These are phyloP conservation scores for Drosophila mettleri DNA, from an alignment of 2,888 invertebrate genomes.

Conservation along the genomic window DNA sequence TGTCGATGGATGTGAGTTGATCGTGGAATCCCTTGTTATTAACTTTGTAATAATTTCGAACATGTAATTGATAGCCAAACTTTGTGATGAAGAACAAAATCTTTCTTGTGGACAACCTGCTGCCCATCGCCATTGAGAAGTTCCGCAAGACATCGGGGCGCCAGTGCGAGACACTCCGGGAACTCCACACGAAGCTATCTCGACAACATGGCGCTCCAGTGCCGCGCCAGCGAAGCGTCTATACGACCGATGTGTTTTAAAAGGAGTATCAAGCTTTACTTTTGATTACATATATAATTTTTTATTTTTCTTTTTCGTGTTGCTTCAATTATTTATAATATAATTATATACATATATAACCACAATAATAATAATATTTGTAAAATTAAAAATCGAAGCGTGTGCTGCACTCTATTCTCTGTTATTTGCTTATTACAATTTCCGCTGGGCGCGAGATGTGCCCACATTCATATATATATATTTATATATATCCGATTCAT, in stretches of 20 bases:
- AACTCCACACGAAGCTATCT: constrained; percentile 74
- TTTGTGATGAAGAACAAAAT: constrained; percentile 84
- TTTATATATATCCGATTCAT: constrained; percentile 61
- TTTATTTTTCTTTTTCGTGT: constrained; percentile 78
- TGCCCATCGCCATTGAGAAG: constrained; percentile 82
- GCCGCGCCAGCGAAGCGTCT: constrained; percentile 84
- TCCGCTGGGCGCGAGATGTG: constrained; percentile 58
- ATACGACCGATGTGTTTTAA: constrained; percentile 85
- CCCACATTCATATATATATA: constrained; percentile 53
- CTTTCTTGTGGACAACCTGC: constrained; percentile 82
- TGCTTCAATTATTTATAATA: constrained; percentile 82
- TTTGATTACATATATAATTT: constrained; percentile 83
- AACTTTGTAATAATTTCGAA: not conserved
- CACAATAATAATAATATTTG: constrained; percentile 82
- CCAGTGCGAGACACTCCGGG: constrained; percentile 76
- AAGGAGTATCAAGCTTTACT: constrained; percentile 27
- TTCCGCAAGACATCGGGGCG: constrained; percentile 81
- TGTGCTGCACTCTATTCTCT: constrained; percentile 79
- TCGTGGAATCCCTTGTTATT: not conserved
- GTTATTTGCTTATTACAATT: constrained; percentile 63
- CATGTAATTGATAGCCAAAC: constrained; percentile 78
- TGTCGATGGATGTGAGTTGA: constrained; percentile 83
- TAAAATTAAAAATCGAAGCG: constrained; percentile 81
- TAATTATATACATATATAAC: constrained; percentile 84
- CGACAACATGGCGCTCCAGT: constrained; percentile 80